Evolutionary conservation across 2,888 invertebrate species (phyloP).

Genomic region (Agrotis exclamationis): DNA sequence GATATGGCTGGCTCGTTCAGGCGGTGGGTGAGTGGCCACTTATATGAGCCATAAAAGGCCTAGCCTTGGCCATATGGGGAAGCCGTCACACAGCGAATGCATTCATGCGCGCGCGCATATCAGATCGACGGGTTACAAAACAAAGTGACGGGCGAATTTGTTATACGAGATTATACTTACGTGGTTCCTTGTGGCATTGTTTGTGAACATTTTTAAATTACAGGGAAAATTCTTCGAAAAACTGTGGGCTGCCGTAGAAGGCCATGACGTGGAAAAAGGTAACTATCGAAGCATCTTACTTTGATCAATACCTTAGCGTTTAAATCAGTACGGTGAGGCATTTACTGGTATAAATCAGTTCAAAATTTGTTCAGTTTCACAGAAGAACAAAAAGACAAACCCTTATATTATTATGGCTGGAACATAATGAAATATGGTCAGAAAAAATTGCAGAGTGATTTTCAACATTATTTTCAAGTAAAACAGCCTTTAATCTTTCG

Average conservation of each 20-base stretch:
- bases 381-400: too few relatives aligned
- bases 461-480: neutral
- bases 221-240: conserved; percentile 55
- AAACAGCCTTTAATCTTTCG: neutral
- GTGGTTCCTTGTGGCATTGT: conserved; percentile 59
- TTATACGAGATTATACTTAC: conserved; percentile 72
- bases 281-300: conserved; percentile 38
- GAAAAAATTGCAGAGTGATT: neutral
- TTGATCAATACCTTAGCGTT: conserved; percentile 24
- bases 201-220: conserved; percentile 45
- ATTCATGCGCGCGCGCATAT: conserved; percentile 88
- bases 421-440: too few relatives aligned
- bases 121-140: conserved; percentile 85
- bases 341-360: conserved; percentile 1
- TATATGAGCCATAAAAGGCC: conserved; percentile 90
- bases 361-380: too few relatives aligned
- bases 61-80: conserved; percentile 91
- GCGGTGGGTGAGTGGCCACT: conserved; percentile 90
- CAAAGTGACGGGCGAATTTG: conserved; percentile 80
- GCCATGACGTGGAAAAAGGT: conserved; percentile 48
- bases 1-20: conserved; percentile 91
- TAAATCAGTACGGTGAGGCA: conserved; percentile 1
- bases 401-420: too few relatives aligned
- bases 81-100: conserved; percentile 87
- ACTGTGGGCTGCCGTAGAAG: conserved; percentile 26